Conservation (phyloP, 2,113 vertebrate genomes). For the Corythornis vintsioides region DNA sequence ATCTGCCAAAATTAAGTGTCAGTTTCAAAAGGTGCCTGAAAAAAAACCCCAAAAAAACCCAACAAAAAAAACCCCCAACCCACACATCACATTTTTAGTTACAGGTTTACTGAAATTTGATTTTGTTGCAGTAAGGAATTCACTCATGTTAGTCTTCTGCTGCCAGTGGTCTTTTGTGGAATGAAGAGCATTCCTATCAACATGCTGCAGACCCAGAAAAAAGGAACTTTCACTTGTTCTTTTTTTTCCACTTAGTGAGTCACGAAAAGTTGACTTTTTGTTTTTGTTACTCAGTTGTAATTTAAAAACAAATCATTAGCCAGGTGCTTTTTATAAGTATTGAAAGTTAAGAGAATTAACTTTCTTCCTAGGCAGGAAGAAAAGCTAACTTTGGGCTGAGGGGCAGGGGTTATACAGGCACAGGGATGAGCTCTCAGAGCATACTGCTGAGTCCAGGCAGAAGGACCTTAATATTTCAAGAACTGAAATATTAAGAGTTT, state of each 20-base stretch:
- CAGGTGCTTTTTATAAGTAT: background rate
- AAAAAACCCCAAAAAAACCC: background rate
- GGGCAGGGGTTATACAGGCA: background rate
- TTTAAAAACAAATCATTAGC: background rate
- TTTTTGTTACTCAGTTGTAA: background rate
- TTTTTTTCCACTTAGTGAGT: background rate
- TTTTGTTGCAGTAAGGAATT: background rate
- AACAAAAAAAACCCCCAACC: too few species aligned
- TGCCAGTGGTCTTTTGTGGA: background rate
- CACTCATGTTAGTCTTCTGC: background rate
- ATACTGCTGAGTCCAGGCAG: background rate
- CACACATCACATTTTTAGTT: background rate
- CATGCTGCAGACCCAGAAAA: background rate
- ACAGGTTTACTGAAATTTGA: background rate
- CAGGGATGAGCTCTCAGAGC: background rate
- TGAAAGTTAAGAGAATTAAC: background rate
- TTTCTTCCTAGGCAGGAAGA: background rate
- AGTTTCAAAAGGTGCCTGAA: background rate
- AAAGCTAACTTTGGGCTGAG: background rate
- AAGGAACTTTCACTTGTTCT: background rate
- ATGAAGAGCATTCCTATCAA: background rate
- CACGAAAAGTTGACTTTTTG: background rate
- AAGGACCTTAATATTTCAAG: background rate
- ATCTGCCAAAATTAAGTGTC: background rate
- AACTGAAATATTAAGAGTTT: background rate